phyloP scores from a whole-genome alignment of 1,140 invertebrate species.

The Aphelenchoides fujianensis region DNA sequence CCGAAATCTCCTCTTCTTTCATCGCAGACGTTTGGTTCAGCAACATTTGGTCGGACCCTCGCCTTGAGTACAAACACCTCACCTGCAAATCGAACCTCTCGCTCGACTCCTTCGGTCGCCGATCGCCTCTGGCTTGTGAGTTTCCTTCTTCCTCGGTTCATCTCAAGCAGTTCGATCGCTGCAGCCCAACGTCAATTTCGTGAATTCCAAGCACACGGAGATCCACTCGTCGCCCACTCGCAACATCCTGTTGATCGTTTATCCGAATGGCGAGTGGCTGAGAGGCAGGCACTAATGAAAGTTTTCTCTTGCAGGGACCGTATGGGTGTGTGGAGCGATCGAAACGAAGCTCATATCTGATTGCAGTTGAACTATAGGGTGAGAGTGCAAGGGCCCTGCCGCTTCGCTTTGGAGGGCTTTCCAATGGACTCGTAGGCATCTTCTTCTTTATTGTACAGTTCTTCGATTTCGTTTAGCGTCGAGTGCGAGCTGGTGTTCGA shows the following conservation, averaged over 20 bases:
- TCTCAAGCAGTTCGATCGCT: too few species aligned
- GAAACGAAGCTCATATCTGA: not conserved
- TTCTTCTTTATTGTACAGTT: too few species aligned
- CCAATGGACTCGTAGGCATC: slow-evolving; percentile 57
- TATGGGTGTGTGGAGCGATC: slow-evolving; percentile 23
- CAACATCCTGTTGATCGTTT: slow-evolving; percentile 59
- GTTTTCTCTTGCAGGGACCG: slow-evolving; percentile 42
- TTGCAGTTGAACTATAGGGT: slow-evolving; percentile 61
- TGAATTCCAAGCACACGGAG: slow-evolving; percentile 58
- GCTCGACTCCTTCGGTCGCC: slow-evolving; percentile 54
- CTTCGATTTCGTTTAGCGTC: too few species aligned
- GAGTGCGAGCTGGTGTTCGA: slow-evolving; percentile 50
- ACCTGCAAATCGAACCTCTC: slow-evolving; percentile 60
- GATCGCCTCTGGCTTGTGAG: slow-evolving; percentile 60
- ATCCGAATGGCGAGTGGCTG: slow-evolving; percentile 55
- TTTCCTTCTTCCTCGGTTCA: too few species aligned
- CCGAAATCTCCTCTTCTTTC: slow-evolving; percentile 60
- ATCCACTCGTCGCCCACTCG: slow-evolving; percentile 53
- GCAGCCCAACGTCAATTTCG: slow-evolving; percentile 55
- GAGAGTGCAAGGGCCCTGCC: slow-evolving; percentile 56
- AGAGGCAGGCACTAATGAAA: too few species aligned
- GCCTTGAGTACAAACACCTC: slow-evolving; percentile 55
- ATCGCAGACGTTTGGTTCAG: slow-evolving; percentile 62
- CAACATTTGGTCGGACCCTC: slow-evolving; percentile 59
- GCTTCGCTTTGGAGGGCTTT: slow-evolving; percentile 54